Percentiles rank a stretch among this genome's conserved stretches.
These are phyloP conservation scores for Eulemur macaco DNA, from an alignment of 2,113 vertebrate genomes.

Conservation along the genomic window DNA sequence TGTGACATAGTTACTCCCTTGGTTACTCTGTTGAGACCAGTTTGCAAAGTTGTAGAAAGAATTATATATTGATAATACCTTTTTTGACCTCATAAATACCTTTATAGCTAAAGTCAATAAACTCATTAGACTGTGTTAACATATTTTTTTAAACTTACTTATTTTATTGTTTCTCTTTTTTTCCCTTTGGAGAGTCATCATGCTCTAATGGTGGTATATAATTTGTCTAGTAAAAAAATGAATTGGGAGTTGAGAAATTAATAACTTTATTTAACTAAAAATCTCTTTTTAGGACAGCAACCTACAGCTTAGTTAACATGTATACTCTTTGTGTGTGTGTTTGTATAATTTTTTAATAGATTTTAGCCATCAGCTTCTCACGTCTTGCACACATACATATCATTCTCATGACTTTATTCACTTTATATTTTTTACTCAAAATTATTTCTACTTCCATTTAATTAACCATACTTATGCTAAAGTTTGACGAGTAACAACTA, in stretches of 20 bases:
- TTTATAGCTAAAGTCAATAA: conserved; percentile 53
- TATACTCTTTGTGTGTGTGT: background rate
- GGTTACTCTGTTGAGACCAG: background rate
- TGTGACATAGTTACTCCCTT: background rate
- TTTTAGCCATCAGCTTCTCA: background rate
- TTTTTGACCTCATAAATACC: background rate
- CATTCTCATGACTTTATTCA: background rate
- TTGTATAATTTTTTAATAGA: background rate
- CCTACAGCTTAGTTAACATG: background rate
- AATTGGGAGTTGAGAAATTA: background rate
- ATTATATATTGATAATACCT: background rate
- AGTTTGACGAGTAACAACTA: background rate
- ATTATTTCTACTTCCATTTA: background rate
- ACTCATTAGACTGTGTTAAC: background rate
- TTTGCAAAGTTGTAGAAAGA: background rate
- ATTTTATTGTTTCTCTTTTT: background rate
- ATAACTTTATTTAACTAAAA: background rate
- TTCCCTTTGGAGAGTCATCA: background rate
- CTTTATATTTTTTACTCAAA: background rate
- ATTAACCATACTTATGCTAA: background rate
- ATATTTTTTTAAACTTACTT: background rate
- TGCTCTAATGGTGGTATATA: background rate
- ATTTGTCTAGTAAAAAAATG: background rate
- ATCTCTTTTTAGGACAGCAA: background rate
- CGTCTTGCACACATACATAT: background rate